Conservation (phyloP, 2,888 invertebrate species). For the Cantharis nigra region DNA sequence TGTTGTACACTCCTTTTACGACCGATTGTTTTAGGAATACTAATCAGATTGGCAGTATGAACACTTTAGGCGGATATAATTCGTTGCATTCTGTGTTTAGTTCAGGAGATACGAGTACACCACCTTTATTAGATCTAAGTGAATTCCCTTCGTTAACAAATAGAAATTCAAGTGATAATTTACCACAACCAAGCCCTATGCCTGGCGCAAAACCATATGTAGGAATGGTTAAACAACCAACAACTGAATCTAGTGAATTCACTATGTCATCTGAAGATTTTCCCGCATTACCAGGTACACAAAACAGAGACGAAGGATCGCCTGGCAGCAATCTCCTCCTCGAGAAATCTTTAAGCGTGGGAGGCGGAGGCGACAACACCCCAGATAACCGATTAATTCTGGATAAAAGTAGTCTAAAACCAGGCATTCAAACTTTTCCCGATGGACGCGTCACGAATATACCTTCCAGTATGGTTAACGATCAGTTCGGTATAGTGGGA, state of each 20-base stretch:
- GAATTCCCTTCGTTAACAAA: constrained; percentile 93
- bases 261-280: constrained; percentile 99
- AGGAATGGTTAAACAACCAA: constrained; percentile 95
- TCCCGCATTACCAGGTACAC: constrained; percentile 92
- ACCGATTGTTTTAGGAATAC: constrained; percentile 56
- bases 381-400: constrained; percentile 25
- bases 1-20: background rate
- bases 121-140: constrained; percentile 86
- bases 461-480: constrained; percentile 97
- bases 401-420: constrained; percentile 34
- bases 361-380: constrained; percentile 48
- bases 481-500: constrained; percentile 99
- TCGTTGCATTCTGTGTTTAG: constrained; percentile 83
- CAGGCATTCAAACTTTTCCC: constrained; percentile 91
- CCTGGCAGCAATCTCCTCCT: constrained; percentile 62
- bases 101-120: constrained; percentile 66
- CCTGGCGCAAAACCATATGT: constrained; percentile 93
- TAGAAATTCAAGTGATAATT: constrained; percentile 75
- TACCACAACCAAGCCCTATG: constrained; percentile 81
- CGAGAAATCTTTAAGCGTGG: constrained; percentile 53
- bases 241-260: constrained; percentile 90
- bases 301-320: constrained; percentile 67
- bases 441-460: constrained; percentile 99
- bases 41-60: constrained; percentile 65
- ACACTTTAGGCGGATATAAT: constrained; percentile 64